Percentiles rank a stretch among this genome's conserved stretches.
Conservation (phyloP, 2,888 invertebrate genomes). For the Melangyna quadrimaculata region DNA sequence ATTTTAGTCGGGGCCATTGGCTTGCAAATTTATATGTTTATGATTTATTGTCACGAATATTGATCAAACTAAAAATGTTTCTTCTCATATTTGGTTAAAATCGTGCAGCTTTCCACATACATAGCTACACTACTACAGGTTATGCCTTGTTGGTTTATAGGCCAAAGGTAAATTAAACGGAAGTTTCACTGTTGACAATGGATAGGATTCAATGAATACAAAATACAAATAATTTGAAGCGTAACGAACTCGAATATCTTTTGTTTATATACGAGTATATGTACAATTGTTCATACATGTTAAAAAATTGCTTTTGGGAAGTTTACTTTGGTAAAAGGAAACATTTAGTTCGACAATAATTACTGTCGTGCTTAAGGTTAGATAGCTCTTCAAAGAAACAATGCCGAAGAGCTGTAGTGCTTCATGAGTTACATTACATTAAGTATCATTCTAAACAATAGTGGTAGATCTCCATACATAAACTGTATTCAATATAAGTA, state of each 20-base stretch:
- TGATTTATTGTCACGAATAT: not conserved
- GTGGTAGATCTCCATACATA: no score
- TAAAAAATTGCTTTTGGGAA: not conserved
- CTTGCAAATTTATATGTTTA: not conserved
- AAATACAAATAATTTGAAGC: constrained; percentile 37
- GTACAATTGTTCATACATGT: no score
- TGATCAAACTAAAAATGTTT: not conserved
- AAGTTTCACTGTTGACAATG: constrained; percentile 5
- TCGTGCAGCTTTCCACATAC: not conserved
- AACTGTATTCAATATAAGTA: no score
- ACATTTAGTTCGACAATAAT: not conserved
- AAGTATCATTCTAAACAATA: no score
- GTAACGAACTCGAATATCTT: constrained; percentile 33
- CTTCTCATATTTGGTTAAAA: not conserved
- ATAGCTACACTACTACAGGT: not conserved
- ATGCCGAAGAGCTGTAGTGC: no score
- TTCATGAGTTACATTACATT: no score
- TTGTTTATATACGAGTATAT: not conserved
- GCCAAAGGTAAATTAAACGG: constrained; percentile 28
- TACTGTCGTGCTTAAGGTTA: not conserved
- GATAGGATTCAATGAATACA: not conserved
- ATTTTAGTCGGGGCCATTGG: constrained; percentile 28
- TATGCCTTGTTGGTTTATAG: constrained; percentile 27
- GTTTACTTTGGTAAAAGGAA: not conserved
- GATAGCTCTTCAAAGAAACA: no score